Evolutionary conservation across 2,113 vertebrate species (phyloP).

Genomic region (Pavo muticus): DNA sequence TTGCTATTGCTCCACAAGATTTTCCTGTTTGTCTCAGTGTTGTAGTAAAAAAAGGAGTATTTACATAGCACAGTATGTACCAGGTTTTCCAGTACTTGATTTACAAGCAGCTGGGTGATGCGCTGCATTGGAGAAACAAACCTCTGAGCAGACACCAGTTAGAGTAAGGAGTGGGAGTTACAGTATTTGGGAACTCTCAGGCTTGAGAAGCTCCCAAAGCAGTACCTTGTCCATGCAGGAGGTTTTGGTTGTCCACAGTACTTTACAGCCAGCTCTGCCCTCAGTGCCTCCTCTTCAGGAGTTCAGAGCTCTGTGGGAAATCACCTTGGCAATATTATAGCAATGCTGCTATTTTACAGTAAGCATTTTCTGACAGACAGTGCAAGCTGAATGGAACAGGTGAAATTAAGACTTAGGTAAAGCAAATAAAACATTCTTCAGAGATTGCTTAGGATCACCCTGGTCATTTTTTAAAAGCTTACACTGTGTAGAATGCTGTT

Average conservation of each 20-base stretch:
- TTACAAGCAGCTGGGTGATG: background rate
- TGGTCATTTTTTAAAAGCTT: background rate
- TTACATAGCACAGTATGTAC: background rate
- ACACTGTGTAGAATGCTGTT: background rate
- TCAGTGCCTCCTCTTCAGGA: background rate
- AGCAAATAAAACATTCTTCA: background rate
- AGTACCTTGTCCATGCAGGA: background rate
- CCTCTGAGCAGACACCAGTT: background rate
- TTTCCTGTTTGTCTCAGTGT: constrained; percentile 32
- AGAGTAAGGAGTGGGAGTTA: background rate
- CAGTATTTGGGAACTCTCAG: background rate
- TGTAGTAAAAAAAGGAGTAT: background rate
- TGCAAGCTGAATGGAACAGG: background rate
- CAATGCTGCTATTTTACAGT: background rate
- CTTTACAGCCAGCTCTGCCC: background rate
- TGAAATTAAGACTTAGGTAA: background rate
- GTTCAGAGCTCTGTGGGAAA: background rate
- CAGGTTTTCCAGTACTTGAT: background rate
- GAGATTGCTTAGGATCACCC: background rate
- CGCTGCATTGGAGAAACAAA: background rate
- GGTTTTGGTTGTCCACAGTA: background rate
- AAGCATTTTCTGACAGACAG: background rate
- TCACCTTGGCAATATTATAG: background rate
- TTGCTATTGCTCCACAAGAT: constrained; percentile 23
- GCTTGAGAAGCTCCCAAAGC: background rate